A percentile compares a stretch with the other conserved stretches of the same genome.
phyloP scores from a whole-genome alignment of 2,797 vertebrate genomes.

The Novumbra hubbsi region DNA sequence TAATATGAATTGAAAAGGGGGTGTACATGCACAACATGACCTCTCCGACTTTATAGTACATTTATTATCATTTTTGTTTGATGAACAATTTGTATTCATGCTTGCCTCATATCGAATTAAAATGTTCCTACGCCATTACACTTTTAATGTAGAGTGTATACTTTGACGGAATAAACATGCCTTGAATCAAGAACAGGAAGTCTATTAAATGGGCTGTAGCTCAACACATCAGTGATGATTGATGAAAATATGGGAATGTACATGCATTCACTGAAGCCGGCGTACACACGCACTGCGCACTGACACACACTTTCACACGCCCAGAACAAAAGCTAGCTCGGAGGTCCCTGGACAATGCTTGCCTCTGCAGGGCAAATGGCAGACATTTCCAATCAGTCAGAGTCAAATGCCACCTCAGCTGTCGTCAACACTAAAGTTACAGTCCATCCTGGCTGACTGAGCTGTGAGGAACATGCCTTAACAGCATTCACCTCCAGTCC shows the following conservation, averaged over 20 bases:
- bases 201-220: constrained; percentile 18
- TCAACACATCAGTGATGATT: constrained; percentile 6
- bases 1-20: not conserved
- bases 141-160: not conserved
- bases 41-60: not conserved
- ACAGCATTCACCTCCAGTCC: not conserved
- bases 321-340: not conserved
- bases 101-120: not conserved
- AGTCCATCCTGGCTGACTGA: not conserved
- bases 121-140: not conserved
- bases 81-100: not conserved
- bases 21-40: not conserved
- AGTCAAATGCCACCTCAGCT: constrained; percentile 26
- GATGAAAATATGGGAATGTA: not conserved
- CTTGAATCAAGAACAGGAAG: constrained; percentile 8
- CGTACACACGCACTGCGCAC: not conserved
- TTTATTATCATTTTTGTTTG: not conserved
- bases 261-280: not conserved
- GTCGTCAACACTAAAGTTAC: not conserved
- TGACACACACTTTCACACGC: not conserved
- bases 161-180: constrained; percentile 7
- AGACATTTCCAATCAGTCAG: constrained; percentile 51
- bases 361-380: constrained; percentile 39
- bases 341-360: constrained; percentile 13
- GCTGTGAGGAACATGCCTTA: not conserved